Percentiles rank a stretch among this genome's conserved stretches.
Conservation (phyloP, 2,888 invertebrate species). For the Phortica okadai region DNA sequence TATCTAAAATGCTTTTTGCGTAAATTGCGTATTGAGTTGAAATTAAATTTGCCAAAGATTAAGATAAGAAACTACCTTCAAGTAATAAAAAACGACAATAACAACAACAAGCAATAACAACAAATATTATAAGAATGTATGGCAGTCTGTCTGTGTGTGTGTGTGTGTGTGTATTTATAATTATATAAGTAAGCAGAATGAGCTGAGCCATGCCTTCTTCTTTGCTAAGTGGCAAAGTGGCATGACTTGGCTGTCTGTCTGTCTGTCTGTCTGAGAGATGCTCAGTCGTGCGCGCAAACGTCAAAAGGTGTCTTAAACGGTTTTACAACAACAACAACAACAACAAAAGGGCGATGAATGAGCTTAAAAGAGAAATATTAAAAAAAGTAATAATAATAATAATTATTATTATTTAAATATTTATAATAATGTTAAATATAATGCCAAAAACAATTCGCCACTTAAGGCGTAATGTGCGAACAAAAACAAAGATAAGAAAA, state of each 20-base stretch:
- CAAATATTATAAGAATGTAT: background rate
- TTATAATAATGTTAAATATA: background rate
- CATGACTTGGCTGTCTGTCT: too few relatives aligned
- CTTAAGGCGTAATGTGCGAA: background rate
- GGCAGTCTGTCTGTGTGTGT: too few relatives aligned
- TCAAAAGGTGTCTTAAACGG: conserved; percentile 67
- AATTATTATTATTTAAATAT: too few relatives aligned
- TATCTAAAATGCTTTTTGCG: conserved; percentile 72
- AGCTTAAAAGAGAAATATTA: too few relatives aligned
- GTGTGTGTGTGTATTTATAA: too few relatives aligned
- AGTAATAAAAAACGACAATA: conserved; percentile 47
- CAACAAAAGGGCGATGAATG: background rate
- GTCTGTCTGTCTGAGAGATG: background rate
- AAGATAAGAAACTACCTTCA: conserved; percentile 62
- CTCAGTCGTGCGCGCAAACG: conserved; percentile 36
- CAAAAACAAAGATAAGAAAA: too few relatives aligned
- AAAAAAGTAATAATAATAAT: too few relatives aligned
- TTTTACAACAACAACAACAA: conserved; percentile 36
- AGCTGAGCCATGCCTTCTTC: background rate
- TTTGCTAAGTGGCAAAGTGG: background rate
- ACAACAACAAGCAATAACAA: conserved; percentile 27
- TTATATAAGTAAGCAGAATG: too few relatives aligned
- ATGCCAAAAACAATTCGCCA: background rate
- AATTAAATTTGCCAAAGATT: conserved; percentile 71
- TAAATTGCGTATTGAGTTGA: conserved; percentile 72